Evolutionary conservation across 2,113 vertebrate species (phyloP).

Genomic region (Prunella fulvescens): DNA sequence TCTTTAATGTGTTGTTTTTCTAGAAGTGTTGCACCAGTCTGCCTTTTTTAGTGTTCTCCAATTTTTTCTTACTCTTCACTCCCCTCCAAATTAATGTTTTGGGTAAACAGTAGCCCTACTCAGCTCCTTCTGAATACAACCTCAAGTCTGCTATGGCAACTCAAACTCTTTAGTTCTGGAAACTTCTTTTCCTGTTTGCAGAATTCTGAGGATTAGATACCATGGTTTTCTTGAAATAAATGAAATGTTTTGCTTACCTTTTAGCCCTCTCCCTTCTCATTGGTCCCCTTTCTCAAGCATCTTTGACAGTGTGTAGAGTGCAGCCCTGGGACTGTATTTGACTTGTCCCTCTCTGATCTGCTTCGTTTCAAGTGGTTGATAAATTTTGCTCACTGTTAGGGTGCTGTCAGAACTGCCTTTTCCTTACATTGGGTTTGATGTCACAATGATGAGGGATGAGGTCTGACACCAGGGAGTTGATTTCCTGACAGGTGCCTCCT

Average conservation of each 20-base stretch:
- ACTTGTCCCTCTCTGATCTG: not conserved
- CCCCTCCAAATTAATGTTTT: not conserved
- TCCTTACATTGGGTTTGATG: not conserved
- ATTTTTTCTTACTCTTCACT: not conserved
- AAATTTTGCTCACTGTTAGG: not conserved
- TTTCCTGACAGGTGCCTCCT: not conserved
- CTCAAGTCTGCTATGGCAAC: not conserved
- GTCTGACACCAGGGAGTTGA: not conserved
- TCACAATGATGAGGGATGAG: not conserved
- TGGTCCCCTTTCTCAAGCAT: not conserved
- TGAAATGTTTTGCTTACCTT: not conserved
- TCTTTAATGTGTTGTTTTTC: not conserved
- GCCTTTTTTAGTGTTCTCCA: not conserved
- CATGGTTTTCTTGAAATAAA: not conserved
- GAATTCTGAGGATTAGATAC: not conserved
- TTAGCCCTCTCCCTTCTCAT: not conserved
- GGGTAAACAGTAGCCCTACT: not conserved
- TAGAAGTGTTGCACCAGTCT: not conserved
- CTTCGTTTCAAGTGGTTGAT: not conserved
- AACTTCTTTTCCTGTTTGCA: not conserved
- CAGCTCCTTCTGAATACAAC: not conserved
- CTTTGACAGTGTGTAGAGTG: not conserved
- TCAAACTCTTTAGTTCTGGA: not conserved
- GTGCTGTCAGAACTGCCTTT: not conserved
- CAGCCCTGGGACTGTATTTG: not conserved